Percentiles rank a stretch among this genome's conserved stretches.
Evolutionary conservation across 2,113 vertebrate species (phyloP).

Genomic region (Cyanoramphus novaezelandiae): DNA sequence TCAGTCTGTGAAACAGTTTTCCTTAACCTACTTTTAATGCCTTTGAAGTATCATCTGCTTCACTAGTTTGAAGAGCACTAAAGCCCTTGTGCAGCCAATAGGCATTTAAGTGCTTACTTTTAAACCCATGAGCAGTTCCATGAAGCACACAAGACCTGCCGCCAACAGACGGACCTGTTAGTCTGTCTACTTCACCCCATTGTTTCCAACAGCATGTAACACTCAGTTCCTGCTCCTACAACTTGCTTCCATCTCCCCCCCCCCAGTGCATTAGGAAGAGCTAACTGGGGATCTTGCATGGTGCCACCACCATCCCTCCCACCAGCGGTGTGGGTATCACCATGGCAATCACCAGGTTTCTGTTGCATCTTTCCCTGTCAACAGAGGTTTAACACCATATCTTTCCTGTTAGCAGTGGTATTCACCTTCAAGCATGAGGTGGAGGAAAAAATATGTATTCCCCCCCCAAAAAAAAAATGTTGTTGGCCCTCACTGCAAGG

Average conservation of each 20-base stretch:
- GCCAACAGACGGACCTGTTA: neutral
- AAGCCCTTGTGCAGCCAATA: neutral
- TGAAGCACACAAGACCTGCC: neutral
- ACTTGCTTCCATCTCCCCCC: neutral
- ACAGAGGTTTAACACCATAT: neutral
- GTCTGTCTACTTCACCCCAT: accelerated
- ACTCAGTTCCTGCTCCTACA: neutral
- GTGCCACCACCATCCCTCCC: neutral
- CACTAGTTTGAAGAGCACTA: neutral
- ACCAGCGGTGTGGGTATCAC: neutral
- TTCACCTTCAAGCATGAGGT: neutral
- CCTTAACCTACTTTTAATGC: conserved; percentile 24
- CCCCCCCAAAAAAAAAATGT: neutral
- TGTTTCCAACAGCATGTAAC: neutral
- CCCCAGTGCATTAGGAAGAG: neutral
- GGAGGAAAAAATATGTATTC: neutral
- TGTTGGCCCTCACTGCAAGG: neutral
- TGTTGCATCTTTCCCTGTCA: accelerated
- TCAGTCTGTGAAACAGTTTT: neutral
- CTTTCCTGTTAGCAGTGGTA: accelerated
- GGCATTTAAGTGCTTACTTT: conserved; percentile 3
- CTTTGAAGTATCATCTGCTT: conserved; percentile 43
- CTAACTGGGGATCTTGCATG: neutral
- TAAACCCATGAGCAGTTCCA: neutral
- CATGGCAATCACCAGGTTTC: neutral